Percentiles rank a stretch among this genome's conserved stretches.
Conservation (phyloP, 2,113 vertebrate species). For the Petrocephalus zakoni region DNA sequence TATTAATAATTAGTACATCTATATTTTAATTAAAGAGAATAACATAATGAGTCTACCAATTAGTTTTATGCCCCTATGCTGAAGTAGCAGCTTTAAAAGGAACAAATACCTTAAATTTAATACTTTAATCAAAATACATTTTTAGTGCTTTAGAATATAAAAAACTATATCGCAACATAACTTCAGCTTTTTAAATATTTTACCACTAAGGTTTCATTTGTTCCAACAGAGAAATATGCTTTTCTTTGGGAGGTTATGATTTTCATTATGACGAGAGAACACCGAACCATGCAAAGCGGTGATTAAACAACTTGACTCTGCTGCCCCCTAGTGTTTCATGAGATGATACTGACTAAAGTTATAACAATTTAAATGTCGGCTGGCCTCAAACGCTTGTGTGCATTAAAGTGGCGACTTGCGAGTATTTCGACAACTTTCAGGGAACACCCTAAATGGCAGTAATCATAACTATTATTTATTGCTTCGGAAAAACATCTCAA, state of each 20-base stretch:
- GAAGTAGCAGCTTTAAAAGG: no score
- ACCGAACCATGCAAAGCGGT: neutral
- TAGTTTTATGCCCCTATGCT: no score
- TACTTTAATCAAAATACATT: no score
- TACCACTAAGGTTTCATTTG: no score
- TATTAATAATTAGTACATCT: no score
- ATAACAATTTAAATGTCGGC: neutral
- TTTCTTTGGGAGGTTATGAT: neutral
- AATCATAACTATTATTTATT: neutral
- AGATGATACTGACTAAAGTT: neutral
- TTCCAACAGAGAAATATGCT: no score
- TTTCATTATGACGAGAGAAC: neutral
- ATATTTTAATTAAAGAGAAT: no score
- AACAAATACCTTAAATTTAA: no score
- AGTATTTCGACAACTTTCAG: neutral
- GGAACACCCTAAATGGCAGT: neutral
- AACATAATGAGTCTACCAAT: no score
- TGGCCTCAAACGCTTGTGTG: neutral
- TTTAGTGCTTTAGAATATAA: no score
- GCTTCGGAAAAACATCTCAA: neutral
- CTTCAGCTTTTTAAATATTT: no score
- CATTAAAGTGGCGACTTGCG: neutral
- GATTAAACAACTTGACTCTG: neutral
- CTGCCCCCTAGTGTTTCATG: neutral
- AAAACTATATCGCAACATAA: no score